Conservation (phyloP, 1,140 invertebrate genomes). For the Armadillidium nasatum region DNA sequence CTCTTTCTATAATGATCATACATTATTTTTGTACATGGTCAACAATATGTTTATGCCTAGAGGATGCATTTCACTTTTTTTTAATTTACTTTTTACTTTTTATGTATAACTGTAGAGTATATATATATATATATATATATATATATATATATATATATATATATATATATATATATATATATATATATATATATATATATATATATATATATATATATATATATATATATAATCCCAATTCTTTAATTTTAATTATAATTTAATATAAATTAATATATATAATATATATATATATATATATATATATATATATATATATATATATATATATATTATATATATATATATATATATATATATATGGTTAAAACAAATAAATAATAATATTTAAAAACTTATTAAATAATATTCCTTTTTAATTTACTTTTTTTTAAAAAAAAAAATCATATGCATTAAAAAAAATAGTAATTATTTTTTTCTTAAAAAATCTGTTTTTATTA, state of each 20-base stretch:
- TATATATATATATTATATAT: too few relatives aligned
- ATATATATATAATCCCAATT: constrained; percentile 7
- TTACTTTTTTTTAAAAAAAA: too few relatives aligned
- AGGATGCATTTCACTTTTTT: not conserved
- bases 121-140: not conserved
- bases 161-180: constrained; percentile 17
- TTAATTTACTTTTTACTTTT: not conserved
- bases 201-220: constrained; percentile 19
- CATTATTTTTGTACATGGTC: not conserved
- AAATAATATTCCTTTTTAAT: too few relatives aligned
- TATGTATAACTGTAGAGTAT: not conserved
- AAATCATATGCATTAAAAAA: too few relatives aligned
- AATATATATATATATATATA: too few relatives aligned
- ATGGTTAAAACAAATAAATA: too few relatives aligned
- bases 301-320: too few relatives aligned
- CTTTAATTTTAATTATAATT: not conserved
- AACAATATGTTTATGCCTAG: constrained; percentile 4
- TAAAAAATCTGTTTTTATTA: too few relatives aligned
- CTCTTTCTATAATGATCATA: not conserved
- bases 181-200: constrained; percentile 22
- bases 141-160: constrained; percentile 8
- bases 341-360: too few relatives aligned
- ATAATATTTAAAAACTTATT: too few relatives aligned
- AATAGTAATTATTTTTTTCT: too few relatives aligned
- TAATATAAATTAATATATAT: too few relatives aligned